Evolutionary conservation across 2,797 vertebrate species (phyloP).

Genomic region (Falco concolor): DNA sequence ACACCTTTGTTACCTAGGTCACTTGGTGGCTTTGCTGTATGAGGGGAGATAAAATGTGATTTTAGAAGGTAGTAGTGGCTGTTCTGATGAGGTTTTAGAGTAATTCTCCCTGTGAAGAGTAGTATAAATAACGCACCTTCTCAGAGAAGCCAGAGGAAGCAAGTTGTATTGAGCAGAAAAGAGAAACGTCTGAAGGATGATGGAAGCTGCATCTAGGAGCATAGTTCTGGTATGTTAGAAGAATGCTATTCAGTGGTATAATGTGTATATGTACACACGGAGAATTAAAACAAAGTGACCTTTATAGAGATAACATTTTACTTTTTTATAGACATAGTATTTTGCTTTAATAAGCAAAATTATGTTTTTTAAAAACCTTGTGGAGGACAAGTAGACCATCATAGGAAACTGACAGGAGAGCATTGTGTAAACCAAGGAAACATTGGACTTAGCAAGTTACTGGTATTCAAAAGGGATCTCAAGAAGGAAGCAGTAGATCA

Average conservation of each 20-base stretch:
- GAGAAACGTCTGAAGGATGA: not conserved
- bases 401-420: not conserved
- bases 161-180: not conserved
- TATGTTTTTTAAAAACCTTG: not conserved
- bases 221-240: not conserved
- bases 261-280: not conserved
- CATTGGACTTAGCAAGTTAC: not conserved
- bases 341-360: not conserved
- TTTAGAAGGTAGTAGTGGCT: not conserved
- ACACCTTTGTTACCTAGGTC: not conserved
- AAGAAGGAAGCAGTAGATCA: not conserved
- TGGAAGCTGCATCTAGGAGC: not conserved
- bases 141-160: not conserved
- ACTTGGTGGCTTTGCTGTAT: not conserved
- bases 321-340: not conserved
- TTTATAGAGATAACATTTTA: not conserved
- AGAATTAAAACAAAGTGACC: not conserved
- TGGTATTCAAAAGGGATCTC: not conserved
- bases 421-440: not conserved
- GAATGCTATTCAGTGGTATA: not conserved
- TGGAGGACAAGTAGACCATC: not conserved
- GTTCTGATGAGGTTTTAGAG: not conserved
- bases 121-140: not conserved
- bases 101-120: not conserved
- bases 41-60: not conserved